phyloP scores from a whole-genome alignment of 2,888 invertebrate species.

The Pristionchus fissidentatus region DNA sequence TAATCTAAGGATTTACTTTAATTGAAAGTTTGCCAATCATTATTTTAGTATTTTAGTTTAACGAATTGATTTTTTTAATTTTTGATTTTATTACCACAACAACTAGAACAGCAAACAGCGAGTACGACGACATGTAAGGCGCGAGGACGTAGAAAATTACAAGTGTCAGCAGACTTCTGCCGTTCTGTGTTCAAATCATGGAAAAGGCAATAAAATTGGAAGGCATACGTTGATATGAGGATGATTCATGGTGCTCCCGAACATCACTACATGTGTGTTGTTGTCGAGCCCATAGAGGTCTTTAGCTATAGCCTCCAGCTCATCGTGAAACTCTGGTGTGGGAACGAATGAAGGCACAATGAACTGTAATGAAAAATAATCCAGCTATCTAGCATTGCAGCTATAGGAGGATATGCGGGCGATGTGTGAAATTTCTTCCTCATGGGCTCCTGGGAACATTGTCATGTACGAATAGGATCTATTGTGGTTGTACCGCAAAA shows the following conservation, averaged over 20 bases:
- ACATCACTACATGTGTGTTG: not conserved
- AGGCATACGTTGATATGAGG: not conserved
- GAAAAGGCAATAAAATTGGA: not conserved
- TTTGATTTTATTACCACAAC: not conserved
- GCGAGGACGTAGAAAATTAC: constrained; percentile 3
- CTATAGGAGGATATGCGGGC: not conserved
- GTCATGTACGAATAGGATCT: no score
- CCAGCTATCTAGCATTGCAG: no score
- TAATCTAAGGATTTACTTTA: no score
- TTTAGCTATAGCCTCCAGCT: not conserved
- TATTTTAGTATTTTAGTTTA: not conserved
- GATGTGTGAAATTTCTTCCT: no score
- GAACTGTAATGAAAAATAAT: not conserved
- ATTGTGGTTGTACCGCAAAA: no score
- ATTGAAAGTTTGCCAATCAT: no score
- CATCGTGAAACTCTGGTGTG: not conserved
- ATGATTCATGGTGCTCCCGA: not conserved
- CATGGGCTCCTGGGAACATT: no score
- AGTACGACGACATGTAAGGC: not conserved
- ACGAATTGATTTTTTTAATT: not conserved
- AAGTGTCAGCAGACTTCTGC: not conserved
- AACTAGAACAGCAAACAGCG: not conserved
- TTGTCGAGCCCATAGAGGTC: not conserved
- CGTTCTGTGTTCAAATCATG: not conserved
- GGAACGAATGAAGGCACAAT: not conserved